Evolutionary conservation across 1,140 invertebrate genomes (phyloP), one percentile per base, ranked within the genome.

Genomic region (Apis mellifera): DNA sequence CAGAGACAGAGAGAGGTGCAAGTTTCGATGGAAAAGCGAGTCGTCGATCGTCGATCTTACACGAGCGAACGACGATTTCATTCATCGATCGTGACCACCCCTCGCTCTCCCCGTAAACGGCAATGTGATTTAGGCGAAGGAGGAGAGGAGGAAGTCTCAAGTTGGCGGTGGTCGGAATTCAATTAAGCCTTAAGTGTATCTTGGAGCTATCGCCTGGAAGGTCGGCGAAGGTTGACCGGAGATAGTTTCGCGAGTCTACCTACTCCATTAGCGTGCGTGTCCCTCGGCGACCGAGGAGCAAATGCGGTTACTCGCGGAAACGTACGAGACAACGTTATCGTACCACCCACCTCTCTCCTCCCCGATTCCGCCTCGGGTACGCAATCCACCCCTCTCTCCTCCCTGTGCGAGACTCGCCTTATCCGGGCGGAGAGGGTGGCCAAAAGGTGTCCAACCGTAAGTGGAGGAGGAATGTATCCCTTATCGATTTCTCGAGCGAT

Each of bases 161-260:
- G 88, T 91, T 91, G 72, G 86, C 83, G 87, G 78, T 83, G 86
- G 89, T 89, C 83, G 89, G 84, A 91, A 91, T 91, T 91, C 90
- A 91, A 91, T 91, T 91, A 91, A 90, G 83, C 83, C 89, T 90
- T 90, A 89, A 91, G 89, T 90, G 90, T 91, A 87, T 91, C 90
- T 89, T 84, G 83, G 77, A 88, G 84, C 88, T 85, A 89, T 89
- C 86, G 80, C 78, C 66, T 42, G 64, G 72, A 26, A 86, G 78
- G 69, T 80, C 82, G 82, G 62, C 23, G 59, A 74, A 54, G 32
- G 32, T 42, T 87, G 86, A 89, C 83, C 74, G 26, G 59, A 55
- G 64, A 79, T 74, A 70, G 32, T 62, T 72, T 15, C 48, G 54
- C 12, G 60, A 42, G 26, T 78, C 62, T 87, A 77, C 68, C 72